Evolutionary conservation across 2,888 invertebrate species (phyloP).

Genomic region (Lepidochrysops patricia): DNA sequence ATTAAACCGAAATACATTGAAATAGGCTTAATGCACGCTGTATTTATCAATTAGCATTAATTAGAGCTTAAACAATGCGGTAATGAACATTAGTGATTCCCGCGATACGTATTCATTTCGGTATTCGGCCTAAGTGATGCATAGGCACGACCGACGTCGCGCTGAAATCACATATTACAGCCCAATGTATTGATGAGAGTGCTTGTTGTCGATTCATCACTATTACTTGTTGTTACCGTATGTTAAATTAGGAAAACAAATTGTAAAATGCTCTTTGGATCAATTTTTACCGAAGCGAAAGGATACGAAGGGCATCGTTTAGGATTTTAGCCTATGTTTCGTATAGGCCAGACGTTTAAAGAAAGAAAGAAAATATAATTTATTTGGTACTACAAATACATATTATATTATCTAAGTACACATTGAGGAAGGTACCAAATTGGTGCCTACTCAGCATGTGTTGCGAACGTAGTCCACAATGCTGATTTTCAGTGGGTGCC

Average conservation of each 20-base stretch:
- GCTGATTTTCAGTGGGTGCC: too few relatives aligned
- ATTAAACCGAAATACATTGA: not conserved
- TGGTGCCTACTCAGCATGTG: too few relatives aligned
- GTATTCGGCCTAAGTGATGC: constrained; percentile 1
- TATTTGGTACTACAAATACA: too few relatives aligned
- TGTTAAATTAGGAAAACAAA: not conserved
- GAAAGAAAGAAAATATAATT: too few relatives aligned
- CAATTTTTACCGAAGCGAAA: too few relatives aligned
- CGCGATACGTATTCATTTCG: constrained; percentile 4
- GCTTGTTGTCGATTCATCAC: not conserved
- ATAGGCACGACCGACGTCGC: not conserved
- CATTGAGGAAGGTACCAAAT: too few relatives aligned
- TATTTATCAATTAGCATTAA: constrained; percentile 1
- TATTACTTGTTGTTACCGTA: not conserved
- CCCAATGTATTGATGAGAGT: not conserved
- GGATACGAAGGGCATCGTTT: too few relatives aligned
- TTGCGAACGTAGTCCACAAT: too few relatives aligned
- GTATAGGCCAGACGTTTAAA: too few relatives aligned
- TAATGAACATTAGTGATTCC: not conserved
- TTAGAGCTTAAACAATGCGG: not conserved
- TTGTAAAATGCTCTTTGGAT: too few relatives aligned
- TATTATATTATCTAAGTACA: too few relatives aligned
- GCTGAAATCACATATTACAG: not conserved
- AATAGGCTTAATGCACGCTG: constrained; percentile 31
- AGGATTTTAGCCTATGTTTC: too few relatives aligned